Evolutionary conservation across 1,140 invertebrate genomes (phyloP), one percentile per base, ranked within the genome.

Genomic region (Thaumetopoea pityocampa): DNA sequence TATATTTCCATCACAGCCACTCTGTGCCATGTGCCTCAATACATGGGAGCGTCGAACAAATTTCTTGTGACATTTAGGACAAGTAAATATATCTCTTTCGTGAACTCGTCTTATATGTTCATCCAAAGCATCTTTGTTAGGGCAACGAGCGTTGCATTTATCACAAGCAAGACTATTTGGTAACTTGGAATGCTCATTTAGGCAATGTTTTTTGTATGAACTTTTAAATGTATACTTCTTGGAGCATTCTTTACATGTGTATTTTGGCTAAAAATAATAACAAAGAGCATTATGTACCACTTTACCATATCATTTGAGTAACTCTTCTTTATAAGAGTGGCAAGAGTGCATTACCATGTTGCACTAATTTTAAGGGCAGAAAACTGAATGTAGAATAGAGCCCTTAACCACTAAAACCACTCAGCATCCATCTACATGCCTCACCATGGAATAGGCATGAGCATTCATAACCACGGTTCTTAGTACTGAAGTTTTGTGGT

Each of bases 41-140:
- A 83, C 79, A 69, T 83, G 79, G 10, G 71, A 59, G 5, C 51
- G 57, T 32, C 79, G 54, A 2, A 67, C 67, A 66, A 83, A 83
- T 27, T 49, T 50, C 19, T 70, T 69, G 1, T 50, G 36, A 30
- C 79, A 83, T 30, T 65, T 51, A 9, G 63, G 47, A 55, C 79
- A 83, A 27, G 45, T 27, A 60, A 47, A 79, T 18, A 64, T 57
- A 19, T 47, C 45, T 35, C 67, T 61, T 7, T 71, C 47, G 49
- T 83, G 79, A 19, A 63, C 51, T 14, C 67, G 63, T 4, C 45
- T 26, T n/a, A 76, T 58, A 38, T 83, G 76, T 34, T 60, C 35
- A 3, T 35, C 16, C 27, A 83, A 51, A 3, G 41, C 41, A 20
- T 50, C 19, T 5, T 50, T 44, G 46, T 71, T 41, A 5, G 78